phyloP scores from a whole-genome alignment of 2,797 vertebrate species.

The Luscinia luscinia region DNA sequence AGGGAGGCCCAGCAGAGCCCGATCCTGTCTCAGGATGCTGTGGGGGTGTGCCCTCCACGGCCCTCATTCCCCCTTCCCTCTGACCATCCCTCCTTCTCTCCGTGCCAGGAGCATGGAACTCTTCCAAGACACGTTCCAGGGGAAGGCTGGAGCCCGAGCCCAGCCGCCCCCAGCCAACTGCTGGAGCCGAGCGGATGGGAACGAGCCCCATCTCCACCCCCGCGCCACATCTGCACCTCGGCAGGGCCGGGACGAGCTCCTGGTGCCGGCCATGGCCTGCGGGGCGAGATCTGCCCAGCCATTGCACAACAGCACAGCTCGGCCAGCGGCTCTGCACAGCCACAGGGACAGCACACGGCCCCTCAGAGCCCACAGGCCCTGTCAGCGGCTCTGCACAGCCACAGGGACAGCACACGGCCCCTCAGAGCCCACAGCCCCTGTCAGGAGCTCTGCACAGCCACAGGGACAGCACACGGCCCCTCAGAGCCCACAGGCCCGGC shows the following conservation, averaged over 20 bases:
- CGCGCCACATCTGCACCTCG: conserved; percentile 7
- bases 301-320: neutral
- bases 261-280: accelerated
- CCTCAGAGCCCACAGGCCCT: too few species aligned
- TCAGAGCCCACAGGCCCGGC: too few species aligned
- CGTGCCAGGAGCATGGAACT: neutral
- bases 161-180: neutral
- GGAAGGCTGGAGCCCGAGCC: neutral
- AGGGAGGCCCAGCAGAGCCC: neutral
- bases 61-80: neutral
- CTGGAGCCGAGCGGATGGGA: neutral
- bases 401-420: too few species aligned
- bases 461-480: too few species aligned
- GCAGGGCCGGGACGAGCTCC: neutral
- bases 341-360: too few species aligned
- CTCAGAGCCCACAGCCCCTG: too few species aligned
- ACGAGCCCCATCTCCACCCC: neutral
- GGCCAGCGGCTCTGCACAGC: too few species aligned
- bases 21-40: neutral
- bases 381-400: too few species aligned
- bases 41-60: accelerated
- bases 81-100: neutral
- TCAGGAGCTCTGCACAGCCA: too few species aligned
- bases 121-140: neutral
- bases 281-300: neutral